Evolutionary conservation across 2,888 invertebrate species (phyloP).

Genomic region (Oscheius sp.): DNA sequence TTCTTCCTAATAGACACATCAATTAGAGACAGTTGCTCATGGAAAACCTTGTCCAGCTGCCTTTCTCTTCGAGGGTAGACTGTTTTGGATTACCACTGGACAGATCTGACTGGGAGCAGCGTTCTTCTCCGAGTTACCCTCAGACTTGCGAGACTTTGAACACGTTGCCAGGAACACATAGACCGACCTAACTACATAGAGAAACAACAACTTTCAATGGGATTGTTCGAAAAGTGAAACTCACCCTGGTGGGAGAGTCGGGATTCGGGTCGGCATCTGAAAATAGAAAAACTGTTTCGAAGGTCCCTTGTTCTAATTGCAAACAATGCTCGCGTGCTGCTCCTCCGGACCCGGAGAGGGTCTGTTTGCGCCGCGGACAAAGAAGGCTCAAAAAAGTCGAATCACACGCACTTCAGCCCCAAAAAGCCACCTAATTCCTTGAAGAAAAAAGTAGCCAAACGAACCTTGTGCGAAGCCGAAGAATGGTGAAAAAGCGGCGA

Average conservation of each 20-base stretch:
- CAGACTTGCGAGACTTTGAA: too few relatives aligned
- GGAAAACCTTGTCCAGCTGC: too few relatives aligned
- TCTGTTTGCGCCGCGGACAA: conserved; percentile 35
- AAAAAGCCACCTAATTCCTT: conserved; percentile 12
- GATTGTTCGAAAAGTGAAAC: neutral
- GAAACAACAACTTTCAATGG: too few relatives aligned
- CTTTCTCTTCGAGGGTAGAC: too few relatives aligned
- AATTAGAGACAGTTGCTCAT: too few relatives aligned
- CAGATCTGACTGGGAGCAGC: too few relatives aligned
- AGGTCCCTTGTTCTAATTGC: conserved; percentile 21
- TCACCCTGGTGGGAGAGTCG: conserved; percentile 15
- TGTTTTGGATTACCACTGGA: too few relatives aligned
- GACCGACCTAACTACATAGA: too few relatives aligned
- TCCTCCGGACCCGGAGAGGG: neutral
- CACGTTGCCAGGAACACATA: too few relatives aligned
- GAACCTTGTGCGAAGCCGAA: neutral
- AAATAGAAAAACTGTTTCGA: neutral
- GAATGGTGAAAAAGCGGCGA: neutral
- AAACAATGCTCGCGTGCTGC: conserved; percentile 32
- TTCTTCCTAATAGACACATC: too few relatives aligned
- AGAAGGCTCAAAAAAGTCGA: conserved; percentile 28
- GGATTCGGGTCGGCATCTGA: conserved; percentile 19
- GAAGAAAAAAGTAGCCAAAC: neutral
- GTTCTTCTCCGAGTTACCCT: too few relatives aligned
- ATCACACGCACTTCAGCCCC: conserved; percentile 32